Percentiles rank a stretch among this genome's conserved stretches.
Evolutionary conservation across 2,888 invertebrate genomes (phyloP).

Genomic region (Phasia obesa): DNA sequence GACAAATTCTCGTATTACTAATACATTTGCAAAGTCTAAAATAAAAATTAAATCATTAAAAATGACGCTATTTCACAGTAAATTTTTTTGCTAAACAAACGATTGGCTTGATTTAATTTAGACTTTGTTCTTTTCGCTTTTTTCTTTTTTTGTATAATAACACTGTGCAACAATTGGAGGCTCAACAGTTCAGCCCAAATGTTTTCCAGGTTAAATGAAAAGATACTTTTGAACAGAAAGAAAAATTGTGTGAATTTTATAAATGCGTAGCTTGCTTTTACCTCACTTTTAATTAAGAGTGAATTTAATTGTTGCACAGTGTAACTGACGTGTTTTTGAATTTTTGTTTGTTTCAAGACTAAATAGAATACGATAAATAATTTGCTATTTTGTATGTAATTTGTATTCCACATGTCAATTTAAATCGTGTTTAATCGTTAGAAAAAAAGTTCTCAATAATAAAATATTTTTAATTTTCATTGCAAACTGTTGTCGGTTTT

Average conservation of each 20-base stretch:
- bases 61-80: constrained; percentile 47
- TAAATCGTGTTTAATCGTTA: no score
- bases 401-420: no score
- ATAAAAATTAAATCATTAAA: constrained; percentile 27
- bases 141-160: neutral
- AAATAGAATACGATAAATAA: constrained; percentile 33
- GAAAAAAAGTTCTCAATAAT: neutral
- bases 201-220: neutral
- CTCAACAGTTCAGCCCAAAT: neutral
- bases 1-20: constrained; percentile 13
- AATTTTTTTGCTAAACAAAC: constrained; percentile 13
- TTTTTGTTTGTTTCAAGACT: neutral
- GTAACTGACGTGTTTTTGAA: constrained; percentile 1
- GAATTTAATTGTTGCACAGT: neutral
- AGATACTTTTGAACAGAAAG: neutral
- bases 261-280: no score
- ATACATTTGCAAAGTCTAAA: constrained; percentile 34
- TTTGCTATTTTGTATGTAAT: no score
- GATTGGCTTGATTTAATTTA: constrained; percentile 56
- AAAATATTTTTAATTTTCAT: constrained; percentile 24
- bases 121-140: constrained; percentile 51
- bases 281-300: no score
- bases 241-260: no score
- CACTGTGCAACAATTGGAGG: neutral
- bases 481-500: constrained; percentile 25